phyloP scores from a whole-genome alignment of 37 sponge, comb jelly and placozoan genomes.

The Amphimedon queenslandica region DNA sequence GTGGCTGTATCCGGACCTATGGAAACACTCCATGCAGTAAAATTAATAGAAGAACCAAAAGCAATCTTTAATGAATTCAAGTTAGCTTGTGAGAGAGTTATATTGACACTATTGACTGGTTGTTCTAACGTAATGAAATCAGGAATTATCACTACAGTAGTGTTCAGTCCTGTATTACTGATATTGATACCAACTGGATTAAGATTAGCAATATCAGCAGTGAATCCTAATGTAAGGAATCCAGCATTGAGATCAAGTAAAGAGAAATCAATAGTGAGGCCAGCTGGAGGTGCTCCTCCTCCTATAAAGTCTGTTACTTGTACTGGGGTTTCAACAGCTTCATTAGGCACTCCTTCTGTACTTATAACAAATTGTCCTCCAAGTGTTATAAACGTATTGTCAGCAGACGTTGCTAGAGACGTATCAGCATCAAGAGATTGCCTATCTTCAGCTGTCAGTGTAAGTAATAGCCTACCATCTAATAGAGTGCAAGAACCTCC shows the following conservation, averaged over 20 bases:
- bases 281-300: not conserved
- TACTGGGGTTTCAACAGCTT: not conserved
- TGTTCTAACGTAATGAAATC: too few relatives aligned
- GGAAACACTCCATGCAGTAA: not conserved
- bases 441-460: constrained; percentile 7
- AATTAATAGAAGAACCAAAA: not conserved
- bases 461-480: not conserved
- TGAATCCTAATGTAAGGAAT: not conserved
- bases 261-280: not conserved
- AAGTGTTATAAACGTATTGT: constrained; percentile 13
- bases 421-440: not conserved
- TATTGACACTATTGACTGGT: not conserved
- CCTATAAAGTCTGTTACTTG: constrained; percentile 6
- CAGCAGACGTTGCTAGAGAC: not conserved
- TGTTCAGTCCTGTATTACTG: not conserved
- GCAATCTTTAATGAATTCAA: not conserved
- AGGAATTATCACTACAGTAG: too few relatives aligned
- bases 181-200: not conserved
- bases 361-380: not conserved
- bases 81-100: not conserved
- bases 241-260: constrained; percentile 19
- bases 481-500: not conserved
- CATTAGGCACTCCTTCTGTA: not conserved
- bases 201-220: not conserved
- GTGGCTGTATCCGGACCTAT: not conserved